phyloP scores from a whole-genome alignment of 2,113 vertebrate species.

The Pteropus alecto region DNA sequence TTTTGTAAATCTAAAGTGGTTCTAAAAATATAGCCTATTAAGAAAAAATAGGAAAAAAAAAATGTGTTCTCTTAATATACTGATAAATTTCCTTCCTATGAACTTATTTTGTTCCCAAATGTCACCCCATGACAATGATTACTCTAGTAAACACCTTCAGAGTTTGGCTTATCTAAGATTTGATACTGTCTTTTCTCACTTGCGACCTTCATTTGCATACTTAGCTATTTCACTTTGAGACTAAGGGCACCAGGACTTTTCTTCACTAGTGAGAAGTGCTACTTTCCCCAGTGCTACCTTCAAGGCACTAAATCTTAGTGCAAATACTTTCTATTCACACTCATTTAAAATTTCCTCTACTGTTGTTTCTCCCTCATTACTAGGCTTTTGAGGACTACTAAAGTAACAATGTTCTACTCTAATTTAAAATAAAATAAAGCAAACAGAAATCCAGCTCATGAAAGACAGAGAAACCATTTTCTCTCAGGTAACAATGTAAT shows the following conservation, averaged over 20 bases:
- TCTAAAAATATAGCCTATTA: not conserved
- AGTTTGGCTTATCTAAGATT: not conserved
- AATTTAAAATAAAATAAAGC: not conserved
- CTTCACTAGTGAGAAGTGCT: not conserved
- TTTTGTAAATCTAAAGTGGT: not conserved
- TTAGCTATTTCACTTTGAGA: not conserved
- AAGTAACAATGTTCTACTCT: not conserved
- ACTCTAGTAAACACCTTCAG: not conserved
- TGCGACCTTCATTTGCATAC: not conserved
- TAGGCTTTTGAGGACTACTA: not conserved
- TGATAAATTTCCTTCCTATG: not conserved
- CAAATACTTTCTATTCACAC: not conserved
- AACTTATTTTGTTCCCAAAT: not conserved
- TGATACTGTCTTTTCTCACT: not conserved
- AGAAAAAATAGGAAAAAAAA: not conserved
- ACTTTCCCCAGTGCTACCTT: not conserved
- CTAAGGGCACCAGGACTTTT: not conserved
- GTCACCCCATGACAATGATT: not conserved
- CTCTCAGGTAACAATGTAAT: not conserved
- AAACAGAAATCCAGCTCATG: not conserved
- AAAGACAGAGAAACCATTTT: not conserved
- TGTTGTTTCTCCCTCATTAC: not conserved
- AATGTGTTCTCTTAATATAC: not conserved
- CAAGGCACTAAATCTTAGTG: not conserved
- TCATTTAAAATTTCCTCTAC: not conserved